Conservation (phyloP, 2,797 vertebrate species). For the Alectoris magna region DNA sequence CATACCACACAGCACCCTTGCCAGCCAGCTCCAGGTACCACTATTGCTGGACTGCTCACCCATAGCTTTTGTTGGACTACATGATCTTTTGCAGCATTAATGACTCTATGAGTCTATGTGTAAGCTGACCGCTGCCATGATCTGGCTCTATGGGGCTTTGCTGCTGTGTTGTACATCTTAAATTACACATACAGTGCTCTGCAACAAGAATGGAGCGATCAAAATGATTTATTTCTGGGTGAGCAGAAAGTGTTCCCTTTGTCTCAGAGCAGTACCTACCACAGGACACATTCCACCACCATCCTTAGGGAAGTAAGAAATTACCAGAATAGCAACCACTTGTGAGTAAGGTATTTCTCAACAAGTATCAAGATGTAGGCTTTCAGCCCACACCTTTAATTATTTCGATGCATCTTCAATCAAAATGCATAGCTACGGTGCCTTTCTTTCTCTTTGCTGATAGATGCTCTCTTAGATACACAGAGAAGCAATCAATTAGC, state of each 20-base stretch:
- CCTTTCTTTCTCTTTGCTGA: slow-evolving; percentile 37
- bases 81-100: no score
- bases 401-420: slow-evolving; percentile 53
- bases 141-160: not conserved
- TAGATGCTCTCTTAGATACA: slow-evolving; percentile 13
- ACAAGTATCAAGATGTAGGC: slow-evolving; percentile 3
- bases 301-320: not conserved
- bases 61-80: not conserved
- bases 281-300: not conserved
- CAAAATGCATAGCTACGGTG: not conserved
- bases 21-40: not conserved
- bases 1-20: rapidly evolving
- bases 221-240: slow-evolving; percentile 51
- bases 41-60: not conserved
- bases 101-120: not conserved
- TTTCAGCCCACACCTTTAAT: slow-evolving; percentile 45
- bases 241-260: not conserved
- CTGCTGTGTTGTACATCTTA: not conserved
- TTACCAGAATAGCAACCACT: not conserved
- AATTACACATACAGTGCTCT: not conserved
- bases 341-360: slow-evolving; percentile 18
- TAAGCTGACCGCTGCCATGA: not conserved
- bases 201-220: slow-evolving; percentile 12
- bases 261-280: slow-evolving; percentile 31
- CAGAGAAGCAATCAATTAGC: slow-evolving; percentile 50